Conservation (phyloP, 2,113 vertebrate species). For the Xyliphius kryptos region DNA sequence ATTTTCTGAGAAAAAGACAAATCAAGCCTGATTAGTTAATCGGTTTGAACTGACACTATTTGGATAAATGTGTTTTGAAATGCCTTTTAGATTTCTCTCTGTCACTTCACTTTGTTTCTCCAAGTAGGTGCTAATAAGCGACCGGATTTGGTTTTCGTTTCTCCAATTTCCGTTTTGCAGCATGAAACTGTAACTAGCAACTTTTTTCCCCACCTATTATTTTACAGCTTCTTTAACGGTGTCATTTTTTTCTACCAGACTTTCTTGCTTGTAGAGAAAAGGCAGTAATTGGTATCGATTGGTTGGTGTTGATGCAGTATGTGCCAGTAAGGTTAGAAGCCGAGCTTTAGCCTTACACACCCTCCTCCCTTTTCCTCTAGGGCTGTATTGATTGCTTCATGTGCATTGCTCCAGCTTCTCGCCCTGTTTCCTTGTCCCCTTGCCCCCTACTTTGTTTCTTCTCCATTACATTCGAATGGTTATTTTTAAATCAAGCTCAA, state of each 20-base stretch:
- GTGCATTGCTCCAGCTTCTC: conserved; percentile 4
- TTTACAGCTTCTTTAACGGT: conserved; percentile 3
- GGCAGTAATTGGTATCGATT: conserved; percentile 26
- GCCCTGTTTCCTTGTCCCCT: conserved; percentile 4
- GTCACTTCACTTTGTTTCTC: neutral
- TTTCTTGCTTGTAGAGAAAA: conserved; percentile 9
- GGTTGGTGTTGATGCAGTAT: conserved; percentile 12
- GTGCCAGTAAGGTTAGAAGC: conserved; percentile 5
- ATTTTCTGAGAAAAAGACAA: no score
- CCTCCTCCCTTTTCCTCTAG: neutral
- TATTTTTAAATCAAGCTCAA: conserved; percentile 30
- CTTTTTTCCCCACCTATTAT: neutral
- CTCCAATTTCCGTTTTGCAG: neutral
- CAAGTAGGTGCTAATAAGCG: neutral
- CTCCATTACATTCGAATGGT: conserved; percentile 11
- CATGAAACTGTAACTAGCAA: neutral
- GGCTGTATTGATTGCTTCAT: conserved; percentile 9
- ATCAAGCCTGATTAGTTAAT: no score
- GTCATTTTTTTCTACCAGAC: neutral
- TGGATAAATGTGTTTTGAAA: neutral
- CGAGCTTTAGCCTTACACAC: neutral
- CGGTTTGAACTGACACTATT: no score
- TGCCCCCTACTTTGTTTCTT: conserved; percentile 6
- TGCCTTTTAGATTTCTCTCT: neutral
- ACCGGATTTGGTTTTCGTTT: no score